A percentile compares a stretch with the other conserved stretches of the same genome.
Evolutionary conservation across 2,797 vertebrate genomes (phyloP).

Genomic region (Remorina albescens): DNA sequence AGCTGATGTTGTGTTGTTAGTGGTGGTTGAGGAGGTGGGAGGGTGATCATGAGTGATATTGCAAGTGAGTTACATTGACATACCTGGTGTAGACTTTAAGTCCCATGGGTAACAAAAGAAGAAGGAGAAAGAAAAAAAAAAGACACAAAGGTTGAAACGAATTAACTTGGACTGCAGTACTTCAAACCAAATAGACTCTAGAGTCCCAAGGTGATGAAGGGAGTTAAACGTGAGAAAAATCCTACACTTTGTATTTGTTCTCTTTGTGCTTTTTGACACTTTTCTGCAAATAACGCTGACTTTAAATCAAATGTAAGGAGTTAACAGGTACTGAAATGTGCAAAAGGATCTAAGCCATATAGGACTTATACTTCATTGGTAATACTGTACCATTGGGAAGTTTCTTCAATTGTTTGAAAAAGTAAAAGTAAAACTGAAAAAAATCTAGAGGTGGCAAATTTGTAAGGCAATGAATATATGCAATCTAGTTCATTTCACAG

Average conservation of each 20-base stretch:
- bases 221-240: constrained; percentile 14
- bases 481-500: not conserved
- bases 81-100: constrained; percentile 18
- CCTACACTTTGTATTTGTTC: constrained; percentile 3
- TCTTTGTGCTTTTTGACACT: constrained; percentile 19
- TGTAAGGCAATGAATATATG: not conserved
- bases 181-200: constrained; percentile 9
- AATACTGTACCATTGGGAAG: not conserved
- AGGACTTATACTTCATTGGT: not conserved
- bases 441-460: not conserved
- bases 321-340: not conserved
- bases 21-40: constrained; percentile 3
- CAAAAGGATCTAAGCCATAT: not conserved
- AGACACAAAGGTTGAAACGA: constrained; percentile 15
- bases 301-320: constrained; percentile 2
- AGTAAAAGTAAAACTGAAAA: not conserved
- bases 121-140: constrained; percentile 18
- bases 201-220: constrained; percentile 3
- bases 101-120: not conserved
- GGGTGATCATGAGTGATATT: constrained; percentile 31
- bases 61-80: constrained; percentile 19
- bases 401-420: not conserved
- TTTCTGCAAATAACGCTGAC: not conserved
- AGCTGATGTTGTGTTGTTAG: constrained; percentile 10
- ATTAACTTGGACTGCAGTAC: constrained; percentile 14